Conservation (phyloP, 2,113 vertebrate genomes). For the Callipepla californica region DNA sequence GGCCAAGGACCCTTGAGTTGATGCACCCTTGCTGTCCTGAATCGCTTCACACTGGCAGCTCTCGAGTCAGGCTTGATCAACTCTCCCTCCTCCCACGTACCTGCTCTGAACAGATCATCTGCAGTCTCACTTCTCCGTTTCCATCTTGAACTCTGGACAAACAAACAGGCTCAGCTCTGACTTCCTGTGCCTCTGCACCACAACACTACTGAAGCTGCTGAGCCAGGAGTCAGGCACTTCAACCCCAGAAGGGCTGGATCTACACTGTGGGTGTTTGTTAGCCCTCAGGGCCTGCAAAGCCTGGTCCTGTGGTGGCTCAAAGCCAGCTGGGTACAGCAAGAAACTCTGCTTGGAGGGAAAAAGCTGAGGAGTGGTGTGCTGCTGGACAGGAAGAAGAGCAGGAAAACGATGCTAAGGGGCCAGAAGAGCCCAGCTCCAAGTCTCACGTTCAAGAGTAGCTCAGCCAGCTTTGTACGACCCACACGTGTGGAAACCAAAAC, state of each 20-base stretch:
- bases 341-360: background rate
- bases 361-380: background rate
- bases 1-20: background rate
- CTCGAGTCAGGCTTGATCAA: background rate
- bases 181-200: background rate
- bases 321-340: background rate
- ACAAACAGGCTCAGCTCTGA: background rate
- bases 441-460: background rate
- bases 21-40: fast-evolving
- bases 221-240: background rate
- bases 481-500: background rate
- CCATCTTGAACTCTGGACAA: background rate
- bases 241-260: background rate
- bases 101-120: background rate
- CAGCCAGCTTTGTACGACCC: background rate
- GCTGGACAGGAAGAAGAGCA: background rate
- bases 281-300: background rate
- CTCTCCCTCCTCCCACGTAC: background rate
- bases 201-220: background rate
- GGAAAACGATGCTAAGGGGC: background rate
- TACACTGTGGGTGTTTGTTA: background rate
- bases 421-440: background rate
- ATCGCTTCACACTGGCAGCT: background rate
- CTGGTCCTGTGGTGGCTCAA: background rate
- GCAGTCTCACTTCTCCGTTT: conserved; percentile 14